phyloP scores from a whole-genome alignment of 2,888 invertebrate genomes.

The Platycheirus albimanus region DNA sequence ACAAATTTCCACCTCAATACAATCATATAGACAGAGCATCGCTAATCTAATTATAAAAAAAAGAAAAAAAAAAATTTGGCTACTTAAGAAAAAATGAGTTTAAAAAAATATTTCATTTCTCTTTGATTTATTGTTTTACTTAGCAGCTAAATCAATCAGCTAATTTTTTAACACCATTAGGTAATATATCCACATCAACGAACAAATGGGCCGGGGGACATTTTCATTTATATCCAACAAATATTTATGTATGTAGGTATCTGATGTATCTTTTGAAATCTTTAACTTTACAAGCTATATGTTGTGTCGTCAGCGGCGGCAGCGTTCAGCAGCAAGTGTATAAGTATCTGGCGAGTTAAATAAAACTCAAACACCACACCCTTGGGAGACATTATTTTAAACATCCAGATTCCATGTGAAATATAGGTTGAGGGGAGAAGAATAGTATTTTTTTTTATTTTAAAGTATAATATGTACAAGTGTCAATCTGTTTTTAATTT shows the following conservation, averaged over 20 bases:
- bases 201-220: slow-evolving; percentile 40
- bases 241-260: not conserved
- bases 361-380: slow-evolving; percentile 27
- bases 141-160: slow-evolving; percentile 69
- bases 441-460: not conserved
- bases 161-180: slow-evolving; percentile 61
- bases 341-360: not conserved
- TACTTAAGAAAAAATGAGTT: slow-evolving; percentile 27
- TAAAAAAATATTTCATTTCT: slow-evolving; percentile 38
- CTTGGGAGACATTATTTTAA: slow-evolving; percentile 47
- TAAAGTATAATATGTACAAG: not conserved
- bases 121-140: slow-evolving; percentile 62
- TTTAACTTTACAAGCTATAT: slow-evolving; percentile 42
- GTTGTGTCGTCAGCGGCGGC: too few species aligned
- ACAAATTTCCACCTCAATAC: not conserved
- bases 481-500: slow-evolving; percentile 40
- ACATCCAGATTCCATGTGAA: slow-evolving; percentile 27
- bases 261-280: slow-evolving; percentile 4
- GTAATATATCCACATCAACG: slow-evolving; percentile 63
- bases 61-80: slow-evolving; percentile 3
- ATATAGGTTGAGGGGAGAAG: not conserved
- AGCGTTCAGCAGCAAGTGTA: not conserved
- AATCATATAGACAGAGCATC: not conserved
- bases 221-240: slow-evolving; percentile 7
- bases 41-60: slow-evolving; percentile 45